Evolutionary conservation across 2,113 vertebrate species (phyloP), one percentile per base, ranked within the genome.

Genomic region (Amphilophus citrinellus): DNA sequence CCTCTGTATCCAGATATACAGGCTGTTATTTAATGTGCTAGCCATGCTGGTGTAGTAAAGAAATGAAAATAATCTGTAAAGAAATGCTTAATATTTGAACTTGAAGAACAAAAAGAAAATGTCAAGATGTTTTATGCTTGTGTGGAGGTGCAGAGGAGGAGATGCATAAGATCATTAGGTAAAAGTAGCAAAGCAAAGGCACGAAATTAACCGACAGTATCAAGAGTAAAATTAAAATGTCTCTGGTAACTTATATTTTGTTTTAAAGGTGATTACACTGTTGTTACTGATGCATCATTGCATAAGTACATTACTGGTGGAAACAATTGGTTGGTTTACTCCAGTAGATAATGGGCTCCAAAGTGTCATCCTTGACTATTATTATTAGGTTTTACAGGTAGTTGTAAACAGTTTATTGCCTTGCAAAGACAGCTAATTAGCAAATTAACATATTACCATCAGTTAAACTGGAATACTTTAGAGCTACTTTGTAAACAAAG

Each of bases 41-140:
- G 56, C n/a, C 0, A 0, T 39, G 56, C 9, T 76, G 0, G 10
- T 6, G 17, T 17, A 35, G 53, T 4, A 2, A 10, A 56, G 24
- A 20, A 42, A 44, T 66, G 63, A 66, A 66, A 17, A 44, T 66
- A 66, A 44, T 44, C 44, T 44, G 44, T 47, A 44, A 44, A 47
- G 39, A 39, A 47, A 47, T 30, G 24, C 50, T 71, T 13, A 7
- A 20, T 0, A 0, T 50, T 50, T 71, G 24, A 71, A 71, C 13
- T 71, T 30, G 30, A 13, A 50, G 15, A 71, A 30, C 5, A 71
- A 20, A 50, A 71, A 71, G 39, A 27, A 71, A 30, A 71, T 27
- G 15, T 50, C 9, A 7, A 30, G 65, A 71, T 50, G 66, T 71
- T 50, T 0, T 30, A 15, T 71, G 6, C 66, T 71, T 50, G 66